Conservation (phyloP, 2,797 vertebrate species). For the Chanos chanos region DNA sequence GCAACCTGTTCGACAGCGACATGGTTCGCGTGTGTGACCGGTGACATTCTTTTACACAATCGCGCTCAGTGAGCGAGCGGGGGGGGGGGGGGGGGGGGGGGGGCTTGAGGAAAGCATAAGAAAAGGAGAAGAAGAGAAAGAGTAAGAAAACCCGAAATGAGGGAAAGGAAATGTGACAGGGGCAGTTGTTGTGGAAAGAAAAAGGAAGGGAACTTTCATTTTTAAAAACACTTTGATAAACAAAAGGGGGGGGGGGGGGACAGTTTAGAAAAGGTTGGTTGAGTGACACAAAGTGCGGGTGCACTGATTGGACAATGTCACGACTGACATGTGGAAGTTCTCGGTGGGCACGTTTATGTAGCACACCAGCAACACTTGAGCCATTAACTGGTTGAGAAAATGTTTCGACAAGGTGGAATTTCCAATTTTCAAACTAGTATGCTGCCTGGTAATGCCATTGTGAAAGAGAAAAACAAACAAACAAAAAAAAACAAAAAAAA, state of each 20-base stretch:
- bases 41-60: too few species aligned
- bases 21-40: too few species aligned
- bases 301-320: constrained; percentile 65
- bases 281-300: constrained; percentile 70
- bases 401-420: not conserved
- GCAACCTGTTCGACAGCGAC: constrained; percentile 31
- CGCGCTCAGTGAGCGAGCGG: too few species aligned
- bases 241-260: constrained; percentile 3
- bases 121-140: not conserved
- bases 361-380: not conserved
- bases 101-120: not conserved
- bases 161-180: not conserved
- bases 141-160: not conserved
- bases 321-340: constrained; percentile 23
- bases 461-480: too few species aligned
- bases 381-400: not conserved
- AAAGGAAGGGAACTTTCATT: not conserved
- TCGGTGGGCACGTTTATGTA: not conserved
- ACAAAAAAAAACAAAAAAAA: too few species aligned
- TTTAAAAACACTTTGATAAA: not conserved
- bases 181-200: not conserved
- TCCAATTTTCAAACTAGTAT: too few species aligned
- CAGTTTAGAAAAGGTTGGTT: constrained; percentile 49
- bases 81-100: not conserved
- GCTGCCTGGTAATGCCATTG: too few species aligned